These are phyloP conservation scores for Malurus splendens DNA, from an alignment of 2,797 vertebrate species.

Conservation along the genomic window DNA sequence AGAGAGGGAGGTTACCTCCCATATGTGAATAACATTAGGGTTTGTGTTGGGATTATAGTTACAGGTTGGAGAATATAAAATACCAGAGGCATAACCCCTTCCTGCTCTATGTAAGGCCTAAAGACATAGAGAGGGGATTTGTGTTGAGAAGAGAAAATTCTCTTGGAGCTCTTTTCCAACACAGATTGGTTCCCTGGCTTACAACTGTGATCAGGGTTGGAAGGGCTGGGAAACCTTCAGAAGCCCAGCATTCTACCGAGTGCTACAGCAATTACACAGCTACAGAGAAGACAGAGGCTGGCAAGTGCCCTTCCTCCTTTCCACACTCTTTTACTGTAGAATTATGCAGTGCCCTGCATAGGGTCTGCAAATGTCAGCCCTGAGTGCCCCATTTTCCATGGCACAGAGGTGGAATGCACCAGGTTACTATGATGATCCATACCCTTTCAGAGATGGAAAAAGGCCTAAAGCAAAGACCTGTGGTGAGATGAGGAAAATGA, in stretches of 20 bases:
- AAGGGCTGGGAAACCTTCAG: background rate
- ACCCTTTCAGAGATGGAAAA: background rate
- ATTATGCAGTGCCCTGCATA: background rate
- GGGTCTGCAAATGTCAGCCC: background rate
- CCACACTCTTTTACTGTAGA: background rate
- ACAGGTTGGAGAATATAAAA: background rate
- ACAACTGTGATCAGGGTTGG: background rate
- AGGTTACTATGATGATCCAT: background rate
- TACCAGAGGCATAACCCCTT: background rate
- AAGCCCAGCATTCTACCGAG: background rate
- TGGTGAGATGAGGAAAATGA: background rate
- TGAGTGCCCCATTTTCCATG: background rate
- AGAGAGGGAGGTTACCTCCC: background rate
- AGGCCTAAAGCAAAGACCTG: background rate
- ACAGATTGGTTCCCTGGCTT: background rate
- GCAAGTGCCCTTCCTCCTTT: background rate
- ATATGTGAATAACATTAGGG: background rate
- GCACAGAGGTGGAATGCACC: background rate
- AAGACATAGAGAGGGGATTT: background rate
- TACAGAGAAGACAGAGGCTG: background rate
- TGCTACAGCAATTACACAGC: background rate
- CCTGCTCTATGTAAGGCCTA: background rate
- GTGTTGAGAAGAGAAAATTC: background rate
- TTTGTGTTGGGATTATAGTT: background rate
- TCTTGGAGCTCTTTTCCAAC: background rate